Base-by-base conservation (phyloP, 2,113 vertebrate genomes). In the Apistogramma diplotaenia region DNA sequence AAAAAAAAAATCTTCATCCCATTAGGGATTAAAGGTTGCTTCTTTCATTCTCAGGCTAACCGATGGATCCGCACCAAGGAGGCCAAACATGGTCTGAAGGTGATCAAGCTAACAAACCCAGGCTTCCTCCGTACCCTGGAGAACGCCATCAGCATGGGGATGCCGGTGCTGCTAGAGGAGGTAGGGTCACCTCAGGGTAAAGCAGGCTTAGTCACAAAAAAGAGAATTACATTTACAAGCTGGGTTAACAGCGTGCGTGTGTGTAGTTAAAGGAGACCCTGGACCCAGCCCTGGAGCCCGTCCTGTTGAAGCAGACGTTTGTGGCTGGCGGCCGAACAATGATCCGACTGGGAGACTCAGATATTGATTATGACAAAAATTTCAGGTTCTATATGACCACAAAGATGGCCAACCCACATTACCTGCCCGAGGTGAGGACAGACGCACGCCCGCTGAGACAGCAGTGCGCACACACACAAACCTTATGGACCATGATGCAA, bases 311-410 rank as follows among this genome's bases (percentile, higher is more conserved):
- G 81, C 97, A 97, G 90, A 97, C 94, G 1, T 97, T 97, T 78
- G 65, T 96, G 21, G 74, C 93, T 1, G 96, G 95, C 6, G 96
- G 96, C 13, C 95, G 96, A 71, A 92, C 93, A 2, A 87, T 97
- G 74, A 97, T 97, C 88, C 95, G 92, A 72, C 94, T 98, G 3
- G 97, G 97, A 85, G 96, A 98, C 81, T 95, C 96, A 0, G 96
- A 97, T 87, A 95, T 97, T 53, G 96, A 97, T 89, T 97, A 97
- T 23, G 93, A 97, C 87, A 95, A 94, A 89, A 96, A 96, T 84
- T 97, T 98, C 81, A 93, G 80, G 74, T 97, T 98, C 87, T 98
- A 96, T 80, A 97, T 97, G 96, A 98, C 96, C 33, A 97, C 96
- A 65, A 97, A 97, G 87, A 93, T 98, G 96, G 93, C 96, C 80